These are phyloP conservation scores for Oplegnathus fasciatus DNA, from an alignment of 2,113 vertebrate genomes.

Conservation along the genomic window DNA sequence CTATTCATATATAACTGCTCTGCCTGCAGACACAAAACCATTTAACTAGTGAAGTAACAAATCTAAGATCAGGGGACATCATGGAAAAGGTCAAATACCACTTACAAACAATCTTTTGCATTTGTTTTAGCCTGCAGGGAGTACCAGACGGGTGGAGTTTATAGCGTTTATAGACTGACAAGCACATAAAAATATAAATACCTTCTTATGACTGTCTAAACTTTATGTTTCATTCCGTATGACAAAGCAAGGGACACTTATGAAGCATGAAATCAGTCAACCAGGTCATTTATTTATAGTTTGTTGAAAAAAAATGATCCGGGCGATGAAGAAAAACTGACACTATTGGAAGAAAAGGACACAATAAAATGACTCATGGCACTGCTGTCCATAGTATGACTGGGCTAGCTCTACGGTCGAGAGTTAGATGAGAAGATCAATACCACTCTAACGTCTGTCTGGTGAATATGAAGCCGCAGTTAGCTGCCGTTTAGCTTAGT, in stretches of 20 bases:
- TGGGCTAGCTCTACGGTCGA: no score
- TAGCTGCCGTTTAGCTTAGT: no score
- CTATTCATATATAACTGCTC: neutral
- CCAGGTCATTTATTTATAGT: neutral
- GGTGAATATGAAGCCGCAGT: no score
- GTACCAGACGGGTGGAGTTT: neutral
- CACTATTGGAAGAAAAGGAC: no score
- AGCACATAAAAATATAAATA: neutral
- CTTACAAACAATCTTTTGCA: neutral
- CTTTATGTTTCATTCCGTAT: neutral
- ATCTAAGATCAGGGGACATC: neutral
- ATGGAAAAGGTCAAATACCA: conserved; percentile 17
- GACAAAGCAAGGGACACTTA: no score
- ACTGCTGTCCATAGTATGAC: no score
- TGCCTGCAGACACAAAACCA: conserved; percentile 35
- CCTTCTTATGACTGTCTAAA: conserved; percentile 5
- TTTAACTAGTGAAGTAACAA: neutral
- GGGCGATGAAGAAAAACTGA: no score
- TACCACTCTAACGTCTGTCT: no score
- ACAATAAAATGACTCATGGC: neutral
- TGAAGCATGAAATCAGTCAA: neutral
- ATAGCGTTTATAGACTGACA: conserved; percentile 15
- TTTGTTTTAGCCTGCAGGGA: neutral
- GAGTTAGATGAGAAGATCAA: no score
- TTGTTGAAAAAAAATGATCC: no score